Conservation (phyloP, 2,113 vertebrate species). For the Setophaga petechia region DNA sequence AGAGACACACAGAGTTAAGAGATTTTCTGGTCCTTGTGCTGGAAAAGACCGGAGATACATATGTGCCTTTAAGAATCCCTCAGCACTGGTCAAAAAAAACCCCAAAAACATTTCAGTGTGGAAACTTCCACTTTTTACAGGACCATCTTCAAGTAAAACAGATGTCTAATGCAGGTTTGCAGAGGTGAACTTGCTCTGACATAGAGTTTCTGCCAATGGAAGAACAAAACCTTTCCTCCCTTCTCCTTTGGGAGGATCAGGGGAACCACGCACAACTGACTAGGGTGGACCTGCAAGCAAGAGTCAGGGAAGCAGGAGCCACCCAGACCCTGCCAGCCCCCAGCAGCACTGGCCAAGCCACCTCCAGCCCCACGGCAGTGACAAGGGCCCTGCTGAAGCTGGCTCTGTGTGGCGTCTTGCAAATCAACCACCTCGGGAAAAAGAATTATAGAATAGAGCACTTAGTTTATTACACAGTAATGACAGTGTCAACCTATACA, state of each 20-base stretch:
- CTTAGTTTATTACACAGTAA: conserved; percentile 22
- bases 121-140: background rate
- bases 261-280: fast-evolving
- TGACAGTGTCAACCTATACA: background rate
- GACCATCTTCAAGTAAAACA: background rate
- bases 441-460: background rate
- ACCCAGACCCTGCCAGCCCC: background rate
- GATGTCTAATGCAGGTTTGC: too few species aligned
- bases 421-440: background rate
- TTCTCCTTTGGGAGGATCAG: background rate
- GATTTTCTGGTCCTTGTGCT: background rate
- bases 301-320: background rate
- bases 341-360: background rate
- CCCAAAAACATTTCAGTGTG: background rate
- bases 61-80: background rate
- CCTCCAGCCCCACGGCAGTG: background rate
- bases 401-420: background rate
- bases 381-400: background rate
- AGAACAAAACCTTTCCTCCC: background rate
- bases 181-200: background rate
- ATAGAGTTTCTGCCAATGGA: background rate
- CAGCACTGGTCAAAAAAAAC: background rate
- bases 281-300: background rate
- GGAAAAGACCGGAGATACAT: background rate
- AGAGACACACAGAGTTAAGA: background rate